Evolutionary conservation across 2,888 invertebrate genomes (phyloP).

Genomic region (Strigamia maritima): DNA sequence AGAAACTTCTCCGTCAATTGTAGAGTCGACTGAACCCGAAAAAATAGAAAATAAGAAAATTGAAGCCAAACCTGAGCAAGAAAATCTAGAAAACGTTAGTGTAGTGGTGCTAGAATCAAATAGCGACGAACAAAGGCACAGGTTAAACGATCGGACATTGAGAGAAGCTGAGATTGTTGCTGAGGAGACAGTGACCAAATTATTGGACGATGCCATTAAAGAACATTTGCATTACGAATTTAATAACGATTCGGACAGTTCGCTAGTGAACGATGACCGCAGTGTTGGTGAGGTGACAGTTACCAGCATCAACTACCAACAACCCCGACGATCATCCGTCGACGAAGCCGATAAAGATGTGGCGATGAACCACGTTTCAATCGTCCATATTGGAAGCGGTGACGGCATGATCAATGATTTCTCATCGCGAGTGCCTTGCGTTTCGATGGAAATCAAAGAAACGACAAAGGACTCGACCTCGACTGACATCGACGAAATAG

Average conservation of each 20-base stretch:
- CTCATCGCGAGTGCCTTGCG: constrained; percentile 47
- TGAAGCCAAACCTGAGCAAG: background rate
- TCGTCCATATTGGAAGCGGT: constrained; percentile 79
- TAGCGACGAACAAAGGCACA: background rate
- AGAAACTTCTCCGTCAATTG: background rate
- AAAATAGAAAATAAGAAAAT: background rate
- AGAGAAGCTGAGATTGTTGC: constrained; percentile 37
- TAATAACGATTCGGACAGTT: constrained; percentile 34
- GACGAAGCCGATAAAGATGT: constrained; percentile 61
- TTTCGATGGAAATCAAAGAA: constrained; percentile 54
- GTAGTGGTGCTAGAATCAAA: background rate
- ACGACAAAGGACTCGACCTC: constrained; percentile 51
- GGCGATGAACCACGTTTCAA: constrained; percentile 68
- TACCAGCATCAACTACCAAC: constrained; percentile 39
- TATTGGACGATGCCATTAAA: constrained; percentile 33
- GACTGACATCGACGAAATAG: constrained; percentile 50
- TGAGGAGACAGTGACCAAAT: constrained; percentile 36
- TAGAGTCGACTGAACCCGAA: background rate
- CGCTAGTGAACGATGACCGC: constrained; percentile 35
- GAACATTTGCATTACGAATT: constrained; percentile 15
- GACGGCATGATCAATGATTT: constrained; percentile 41
- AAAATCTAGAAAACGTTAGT: background rate
- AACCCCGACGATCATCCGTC: constrained; percentile 4
- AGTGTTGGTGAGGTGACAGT: constrained; percentile 40
- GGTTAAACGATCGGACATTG: background rate